These are phyloP conservation scores for Creontiades dilutus DNA, from an alignment of 2,888 invertebrate species.

Conservation along the genomic window DNA sequence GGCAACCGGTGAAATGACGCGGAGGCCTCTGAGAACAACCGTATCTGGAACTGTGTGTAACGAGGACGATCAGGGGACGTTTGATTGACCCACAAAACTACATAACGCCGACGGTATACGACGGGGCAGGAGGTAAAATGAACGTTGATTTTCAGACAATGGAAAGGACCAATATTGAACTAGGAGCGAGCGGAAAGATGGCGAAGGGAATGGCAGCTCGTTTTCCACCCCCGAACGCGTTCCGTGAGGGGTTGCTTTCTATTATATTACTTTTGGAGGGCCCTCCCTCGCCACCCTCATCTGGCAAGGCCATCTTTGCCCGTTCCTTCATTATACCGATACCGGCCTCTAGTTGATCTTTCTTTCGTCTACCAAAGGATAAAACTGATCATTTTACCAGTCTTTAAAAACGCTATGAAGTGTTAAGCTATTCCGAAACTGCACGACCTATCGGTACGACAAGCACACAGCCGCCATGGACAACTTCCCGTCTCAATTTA, in stretches of 20 bases:
- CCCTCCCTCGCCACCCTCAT: neutral
- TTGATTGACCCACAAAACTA: slow-evolving; percentile 57
- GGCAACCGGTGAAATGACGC: neutral
- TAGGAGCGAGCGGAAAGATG: slow-evolving; percentile 40
- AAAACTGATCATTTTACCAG: too few species aligned
- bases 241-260: neutral
- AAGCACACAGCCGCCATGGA: too few species aligned
- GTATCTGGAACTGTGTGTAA: slow-evolving; percentile 32
- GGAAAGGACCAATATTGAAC: slow-evolving; percentile 42
- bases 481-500: too few species aligned
- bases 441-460: too few species aligned
- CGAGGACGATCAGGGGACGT: slow-evolving; percentile 16
- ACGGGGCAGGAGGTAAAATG: slow-evolving; percentile 3
- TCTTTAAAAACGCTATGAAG: too few species aligned
- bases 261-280: slow-evolving; percentile 13
- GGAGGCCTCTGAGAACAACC: neutral
- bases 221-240: slow-evolving; percentile 10
- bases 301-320: neutral
- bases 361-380: too few species aligned
- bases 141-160: slow-evolving; percentile 39
- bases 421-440: too few species aligned
- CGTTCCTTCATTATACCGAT: neutral
- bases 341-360: too few species aligned
- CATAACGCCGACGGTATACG: neutral
- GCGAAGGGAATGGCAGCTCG: slow-evolving; percentile 55